Conservation (phyloP, 2,113 vertebrate genomes). For the Entomyzon cyanotis region DNA sequence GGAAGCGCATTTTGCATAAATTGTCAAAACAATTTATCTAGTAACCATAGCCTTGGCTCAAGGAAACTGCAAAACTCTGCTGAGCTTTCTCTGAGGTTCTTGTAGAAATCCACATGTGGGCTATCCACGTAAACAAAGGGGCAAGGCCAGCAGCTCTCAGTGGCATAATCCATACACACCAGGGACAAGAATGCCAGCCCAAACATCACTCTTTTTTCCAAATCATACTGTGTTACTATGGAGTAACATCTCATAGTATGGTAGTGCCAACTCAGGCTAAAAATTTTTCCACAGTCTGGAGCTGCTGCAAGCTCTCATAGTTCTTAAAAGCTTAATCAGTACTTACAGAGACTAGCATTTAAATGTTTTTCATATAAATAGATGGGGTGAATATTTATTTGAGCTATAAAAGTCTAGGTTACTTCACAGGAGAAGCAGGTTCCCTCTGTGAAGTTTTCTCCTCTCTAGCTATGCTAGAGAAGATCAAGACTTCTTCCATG, state of each 20-base stretch:
- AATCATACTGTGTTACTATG: not conserved
- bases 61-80: not conserved
- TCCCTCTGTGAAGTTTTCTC: not conserved
- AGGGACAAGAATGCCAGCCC: not conserved
- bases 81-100: not conserved
- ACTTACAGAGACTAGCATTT: not conserved
- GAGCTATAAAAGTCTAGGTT: not conserved
- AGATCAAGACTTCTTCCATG: not conserved
- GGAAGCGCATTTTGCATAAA: not conserved
- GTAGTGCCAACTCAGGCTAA: not conserved
- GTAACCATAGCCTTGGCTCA: not conserved
- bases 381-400: not conserved
- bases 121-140: not conserved
- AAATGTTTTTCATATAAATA: not conserved
- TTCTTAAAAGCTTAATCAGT: not conserved
- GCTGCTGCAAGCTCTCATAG: not conserved
- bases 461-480: not conserved
- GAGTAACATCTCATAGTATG: not conserved
- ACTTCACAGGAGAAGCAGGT: not conserved
- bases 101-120: not conserved
- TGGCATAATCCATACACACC: not conserved
- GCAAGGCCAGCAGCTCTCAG: not conserved
- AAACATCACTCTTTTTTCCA: not conserved
- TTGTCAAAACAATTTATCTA: not conserved
- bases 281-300: not conserved